phyloP scores from a whole-genome alignment of 2,888 invertebrate species.

The Drosophila ustulata region DNA sequence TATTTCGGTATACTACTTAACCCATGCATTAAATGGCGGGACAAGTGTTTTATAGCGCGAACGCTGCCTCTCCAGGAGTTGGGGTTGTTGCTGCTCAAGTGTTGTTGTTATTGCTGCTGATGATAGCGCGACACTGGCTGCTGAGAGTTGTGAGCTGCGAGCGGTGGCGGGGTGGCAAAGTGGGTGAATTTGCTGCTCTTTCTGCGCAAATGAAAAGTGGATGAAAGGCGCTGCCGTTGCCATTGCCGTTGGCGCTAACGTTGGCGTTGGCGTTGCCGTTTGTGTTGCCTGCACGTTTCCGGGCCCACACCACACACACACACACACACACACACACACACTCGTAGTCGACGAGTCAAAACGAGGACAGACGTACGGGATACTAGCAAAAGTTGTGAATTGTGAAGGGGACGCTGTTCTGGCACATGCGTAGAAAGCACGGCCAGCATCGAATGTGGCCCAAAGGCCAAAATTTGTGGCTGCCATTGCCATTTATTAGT shows the following conservation, averaged over 20 bases:
- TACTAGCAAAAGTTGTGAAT: slow-evolving; percentile 13
- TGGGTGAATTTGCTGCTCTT: slow-evolving; percentile 16
- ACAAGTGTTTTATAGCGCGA: slow-evolving; percentile 71
- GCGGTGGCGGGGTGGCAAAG: slow-evolving; percentile 8
- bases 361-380: slow-evolving; percentile 65
- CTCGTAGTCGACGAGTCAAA: slow-evolving; percentile 57
- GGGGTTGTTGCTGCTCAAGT: slow-evolving; percentile 44
- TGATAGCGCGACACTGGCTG: slow-evolving; percentile 49
- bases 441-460: slow-evolving; percentile 20
- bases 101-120: slow-evolving; percentile 42
- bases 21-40: slow-evolving; percentile 80
- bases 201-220: slow-evolving; percentile 81
- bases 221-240: slow-evolving; percentile 67
- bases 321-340: slow-evolving; percentile 23
- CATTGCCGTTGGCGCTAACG: slow-evolving; percentile 36
- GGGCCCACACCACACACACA: slow-evolving; percentile 38
- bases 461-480: slow-evolving; percentile 33
- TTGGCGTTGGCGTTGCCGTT: slow-evolving; percentile 19
- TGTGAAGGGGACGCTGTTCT: slow-evolving; percentile 22
- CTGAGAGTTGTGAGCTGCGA: not conserved
- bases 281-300: slow-evolving; percentile 69
- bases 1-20: slow-evolving; percentile 81
- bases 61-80: slow-evolving; percentile 11
- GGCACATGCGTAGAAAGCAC: slow-evolving; percentile 70
- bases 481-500: slow-evolving; percentile 20